Percentiles rank a stretch among this genome's conserved stretches.
phyloP scores from a whole-genome alignment of 1,140 invertebrate species.

The Saxidomus purpurata region DNA sequence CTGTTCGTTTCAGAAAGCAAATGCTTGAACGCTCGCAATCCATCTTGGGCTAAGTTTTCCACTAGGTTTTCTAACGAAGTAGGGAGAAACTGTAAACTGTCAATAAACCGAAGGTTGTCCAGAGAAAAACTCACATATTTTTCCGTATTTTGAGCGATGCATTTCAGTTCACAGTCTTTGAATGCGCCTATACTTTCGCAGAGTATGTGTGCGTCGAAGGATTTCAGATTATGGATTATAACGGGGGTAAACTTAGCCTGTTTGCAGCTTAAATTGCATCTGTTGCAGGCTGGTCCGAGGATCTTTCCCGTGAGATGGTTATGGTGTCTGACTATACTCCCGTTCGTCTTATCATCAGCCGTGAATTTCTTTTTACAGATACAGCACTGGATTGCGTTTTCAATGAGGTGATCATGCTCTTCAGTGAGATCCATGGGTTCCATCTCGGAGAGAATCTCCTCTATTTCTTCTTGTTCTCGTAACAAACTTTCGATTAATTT shows the following conservation, averaged over 20 bases:
- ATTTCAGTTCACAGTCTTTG: conserved; percentile 75
- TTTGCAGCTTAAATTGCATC: conserved; percentile 6
- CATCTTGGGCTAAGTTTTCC: conserved; percentile 28
- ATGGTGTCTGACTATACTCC: conserved; percentile 41
- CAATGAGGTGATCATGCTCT: conserved; percentile 19
- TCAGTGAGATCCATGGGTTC: conserved; percentile 25
- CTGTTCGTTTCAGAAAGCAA: background rate
- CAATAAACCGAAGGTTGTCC: conserved; percentile 18
- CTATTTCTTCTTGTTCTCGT: conserved; percentile 37
- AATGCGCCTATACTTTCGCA: conserved; percentile 72
- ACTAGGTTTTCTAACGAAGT: background rate
- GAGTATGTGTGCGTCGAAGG: conserved; percentile 84
- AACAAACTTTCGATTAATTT: conserved; percentile 14
- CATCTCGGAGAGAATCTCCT: background rate
- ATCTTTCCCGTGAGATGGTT: conserved; percentile 54
- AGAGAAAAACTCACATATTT: conserved; percentile 52
- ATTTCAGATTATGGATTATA: conserved; percentile 82
- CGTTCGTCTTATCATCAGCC: no score
- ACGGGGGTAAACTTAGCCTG: conserved; percentile 25
- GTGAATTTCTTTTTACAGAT: conserved; percentile 66
- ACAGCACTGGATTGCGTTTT: conserved; percentile 9
- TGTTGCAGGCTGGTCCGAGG: conserved; percentile 51
- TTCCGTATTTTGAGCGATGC: conserved; percentile 83
- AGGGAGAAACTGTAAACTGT: conserved; percentile 11
- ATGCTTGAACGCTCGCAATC: background rate